Percentiles rank a stretch among this genome's conserved stretches.
Conservation (phyloP, 1,140 invertebrate genomes). For the Habropoda laboriosa region DNA sequence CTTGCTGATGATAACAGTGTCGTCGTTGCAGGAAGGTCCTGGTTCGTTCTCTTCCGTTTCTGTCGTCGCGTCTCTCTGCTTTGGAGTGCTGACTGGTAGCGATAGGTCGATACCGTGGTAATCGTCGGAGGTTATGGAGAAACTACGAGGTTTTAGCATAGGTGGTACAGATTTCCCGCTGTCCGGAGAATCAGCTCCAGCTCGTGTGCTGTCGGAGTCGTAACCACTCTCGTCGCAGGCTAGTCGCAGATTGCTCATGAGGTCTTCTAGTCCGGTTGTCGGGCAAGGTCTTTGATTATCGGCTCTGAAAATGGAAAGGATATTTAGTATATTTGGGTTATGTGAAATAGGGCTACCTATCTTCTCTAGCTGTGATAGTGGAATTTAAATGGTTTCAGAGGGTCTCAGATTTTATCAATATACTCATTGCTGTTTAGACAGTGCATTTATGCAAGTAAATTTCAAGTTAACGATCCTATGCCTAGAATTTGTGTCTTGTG, state of each 20-base stretch:
- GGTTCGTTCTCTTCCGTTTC: neutral
- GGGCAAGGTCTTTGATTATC: conserved; percentile 13
- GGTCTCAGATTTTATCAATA: too few species aligned
- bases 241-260: conserved; percentile 78
- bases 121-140: conserved; percentile 74
- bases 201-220: conserved; percentile 85
- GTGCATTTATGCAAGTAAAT: too few species aligned
- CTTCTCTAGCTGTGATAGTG: too few species aligned
- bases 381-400: too few species aligned
- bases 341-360: too few species aligned
- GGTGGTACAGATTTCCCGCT: conserved; percentile 69
- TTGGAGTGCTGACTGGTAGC: conserved; percentile 15
- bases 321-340: neutral
- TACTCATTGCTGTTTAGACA: too few species aligned
- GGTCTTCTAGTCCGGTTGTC: conserved; percentile 75
- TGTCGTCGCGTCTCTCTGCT: neutral
- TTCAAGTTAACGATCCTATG: too few species aligned
- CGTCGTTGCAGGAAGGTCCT: neutral
- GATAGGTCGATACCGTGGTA: conserved; percentile 71
- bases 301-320: conserved; percentile 4
- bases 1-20: neutral
- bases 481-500: too few species aligned
- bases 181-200: conserved; percentile 83
- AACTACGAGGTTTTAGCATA: conserved; percentile 70
- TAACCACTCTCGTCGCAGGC: conserved; percentile 86